phyloP scores from a whole-genome alignment of 1,140 invertebrate genomes.

The Rhyzopertha dominica region DNA sequence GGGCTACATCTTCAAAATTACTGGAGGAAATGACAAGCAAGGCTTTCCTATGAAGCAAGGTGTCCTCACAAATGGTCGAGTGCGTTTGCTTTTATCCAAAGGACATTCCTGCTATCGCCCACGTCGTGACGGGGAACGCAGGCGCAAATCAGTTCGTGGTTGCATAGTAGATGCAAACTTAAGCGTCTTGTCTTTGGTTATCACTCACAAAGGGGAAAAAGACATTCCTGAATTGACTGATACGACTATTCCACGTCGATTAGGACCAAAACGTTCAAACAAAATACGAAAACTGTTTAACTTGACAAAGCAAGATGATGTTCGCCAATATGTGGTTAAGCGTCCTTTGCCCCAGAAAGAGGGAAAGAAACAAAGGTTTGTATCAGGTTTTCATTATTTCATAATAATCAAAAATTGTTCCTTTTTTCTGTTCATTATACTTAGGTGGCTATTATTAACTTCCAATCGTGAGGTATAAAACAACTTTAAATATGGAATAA shows the following conservation, averaged over 20 bases:
- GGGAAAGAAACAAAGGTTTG: slow-evolving; percentile 49
- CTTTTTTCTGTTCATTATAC: too few relatives aligned
- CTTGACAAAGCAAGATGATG: slow-evolving; percentile 69
- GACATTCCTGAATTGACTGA: slow-evolving; percentile 75
- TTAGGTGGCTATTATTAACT: too few relatives aligned
- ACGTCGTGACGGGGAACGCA: slow-evolving; percentile 63
- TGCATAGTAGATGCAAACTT: slow-evolving; percentile 73
- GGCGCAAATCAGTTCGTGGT: slow-evolving; percentile 70
- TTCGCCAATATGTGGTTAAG: slow-evolving; percentile 67
- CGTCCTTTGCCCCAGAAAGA: slow-evolving; percentile 61
- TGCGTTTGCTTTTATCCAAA: slow-evolving; percentile 62
- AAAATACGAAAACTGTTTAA: slow-evolving; percentile 75
- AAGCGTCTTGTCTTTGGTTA: slow-evolving; percentile 60
- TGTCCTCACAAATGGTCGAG: slow-evolving; percentile 49
- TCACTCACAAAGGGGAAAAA: slow-evolving; percentile 64
- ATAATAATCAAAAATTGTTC: too few relatives aligned
- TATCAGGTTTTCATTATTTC: too few relatives aligned
- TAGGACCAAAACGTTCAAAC: slow-evolving; percentile 70
- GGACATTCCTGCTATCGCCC: slow-evolving; percentile 68
- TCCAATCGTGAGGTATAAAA: too few relatives aligned
- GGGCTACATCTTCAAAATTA: slow-evolving; percentile 89
- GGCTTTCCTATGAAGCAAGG: slow-evolving; percentile 94
- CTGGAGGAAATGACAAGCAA: slow-evolving; percentile 98
- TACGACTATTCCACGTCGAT: slow-evolving; percentile 59
- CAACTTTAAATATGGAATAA: too few relatives aligned